phyloP scores from a whole-genome alignment of 2,888 invertebrate species.

The Steinernema carpocapsae region DNA sequence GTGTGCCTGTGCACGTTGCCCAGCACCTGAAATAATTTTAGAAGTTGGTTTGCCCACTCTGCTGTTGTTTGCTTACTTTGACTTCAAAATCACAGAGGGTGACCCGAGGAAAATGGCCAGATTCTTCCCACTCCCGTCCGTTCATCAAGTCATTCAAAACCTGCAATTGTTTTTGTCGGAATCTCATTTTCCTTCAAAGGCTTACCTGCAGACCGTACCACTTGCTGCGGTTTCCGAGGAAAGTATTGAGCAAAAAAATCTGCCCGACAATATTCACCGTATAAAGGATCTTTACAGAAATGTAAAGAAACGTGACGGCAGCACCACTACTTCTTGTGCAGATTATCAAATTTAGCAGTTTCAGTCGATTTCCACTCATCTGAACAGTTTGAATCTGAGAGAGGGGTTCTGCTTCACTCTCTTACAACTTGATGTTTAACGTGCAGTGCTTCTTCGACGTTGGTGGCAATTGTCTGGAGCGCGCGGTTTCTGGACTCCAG shows the following conservation, averaged over 20 bases:
- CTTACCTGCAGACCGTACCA: constrained; percentile 68
- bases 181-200: background rate
- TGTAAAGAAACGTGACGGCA: constrained; percentile 66
- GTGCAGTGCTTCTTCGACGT: constrained; percentile 68
- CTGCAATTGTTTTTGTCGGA: constrained; percentile 40
- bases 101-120: constrained; percentile 65
- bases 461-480: constrained; percentile 67
- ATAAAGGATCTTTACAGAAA: constrained; percentile 66
- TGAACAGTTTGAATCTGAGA: constrained; percentile 44
- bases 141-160: constrained; percentile 68
- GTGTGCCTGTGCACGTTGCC: constrained; percentile 69
- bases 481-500: constrained; percentile 65
- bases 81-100: constrained; percentile 69
- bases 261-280: constrained; percentile 69
- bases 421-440: constrained; percentile 68
- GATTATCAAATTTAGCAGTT: constrained; percentile 66
- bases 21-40: constrained; percentile 51
- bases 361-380: constrained; percentile 66
- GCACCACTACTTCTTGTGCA: constrained; percentile 68
- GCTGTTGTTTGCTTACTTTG: constrained; percentile 61
- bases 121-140: constrained; percentile 69
- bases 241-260: constrained; percentile 68
- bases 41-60: background rate
- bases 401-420: background rate
- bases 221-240: constrained; percentile 66